phyloP scores from a whole-genome alignment of 1,140 invertebrate genomes.

The Psilanteris sp. region DNA sequence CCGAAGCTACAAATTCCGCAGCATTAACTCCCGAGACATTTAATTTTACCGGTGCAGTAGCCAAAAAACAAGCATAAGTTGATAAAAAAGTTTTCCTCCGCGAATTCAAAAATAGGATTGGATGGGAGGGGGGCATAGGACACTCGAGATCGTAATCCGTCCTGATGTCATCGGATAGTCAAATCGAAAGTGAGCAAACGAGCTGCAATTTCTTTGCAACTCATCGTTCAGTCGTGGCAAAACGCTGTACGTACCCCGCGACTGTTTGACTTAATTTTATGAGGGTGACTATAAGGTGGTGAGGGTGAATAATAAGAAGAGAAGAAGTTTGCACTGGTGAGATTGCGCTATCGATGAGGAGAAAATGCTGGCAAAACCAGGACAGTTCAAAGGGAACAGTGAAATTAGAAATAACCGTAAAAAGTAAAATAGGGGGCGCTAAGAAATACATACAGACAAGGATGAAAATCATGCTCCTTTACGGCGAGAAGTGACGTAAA shows the following conservation, averaged over 20 bases:
- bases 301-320: slow-evolving; percentile 67
- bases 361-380: slow-evolving; percentile 35
- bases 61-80: slow-evolving; percentile 21
- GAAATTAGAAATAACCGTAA: slow-evolving; percentile 64
- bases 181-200: slow-evolving; percentile 22
- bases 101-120: too few relatives aligned
- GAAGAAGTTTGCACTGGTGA: slow-evolving; percentile 38
- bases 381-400: slow-evolving; percentile 48
- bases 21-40: slow-evolving; percentile 42
- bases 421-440: slow-evolving; percentile 40
- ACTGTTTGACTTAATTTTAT: slow-evolving; percentile 76
- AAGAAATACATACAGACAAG: slow-evolving; percentile 47
- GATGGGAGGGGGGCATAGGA: too few relatives aligned
- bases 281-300: slow-evolving; percentile 68
- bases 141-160: slow-evolving; percentile 47
- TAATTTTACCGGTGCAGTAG: slow-evolving; percentile 3
- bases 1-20: slow-evolving; percentile 19
- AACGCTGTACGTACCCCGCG: slow-evolving; percentile 66
- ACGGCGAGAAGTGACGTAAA: slow-evolving; percentile 70
- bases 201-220: slow-evolving; percentile 51
- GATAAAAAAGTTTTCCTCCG: slow-evolving; percentile 31
- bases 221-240: slow-evolving; percentile 58
- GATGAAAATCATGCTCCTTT: slow-evolving; percentile 74
- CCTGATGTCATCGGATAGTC: slow-evolving; percentile 45
- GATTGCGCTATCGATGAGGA: slow-evolving; percentile 53